Base-by-base conservation (phyloP, 2,113 vertebrate species). In the Perccottus glenii region DNA sequence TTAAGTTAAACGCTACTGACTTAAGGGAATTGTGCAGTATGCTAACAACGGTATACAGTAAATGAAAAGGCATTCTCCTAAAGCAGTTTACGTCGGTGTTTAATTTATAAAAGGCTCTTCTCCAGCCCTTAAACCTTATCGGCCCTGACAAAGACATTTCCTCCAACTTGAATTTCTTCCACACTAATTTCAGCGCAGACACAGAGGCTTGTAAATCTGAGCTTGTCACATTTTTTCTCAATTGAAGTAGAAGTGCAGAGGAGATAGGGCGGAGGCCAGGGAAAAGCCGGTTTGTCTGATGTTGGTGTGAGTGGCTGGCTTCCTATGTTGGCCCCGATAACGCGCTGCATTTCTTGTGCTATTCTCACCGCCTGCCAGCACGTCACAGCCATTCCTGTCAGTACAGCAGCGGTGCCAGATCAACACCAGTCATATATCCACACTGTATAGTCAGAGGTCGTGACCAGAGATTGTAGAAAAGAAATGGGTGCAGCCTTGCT, bases 261-360 rank as follows among this genome's bases (percentile, higher is more conserved):
- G 67, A 83, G 85, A 80, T 73, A 82, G 70, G 11, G 56, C 32
- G 72, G 74, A 78, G 68, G 51, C 65, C 68, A 67, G 71, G 68
- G 56, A 78, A 14, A 46, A 74, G 62, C 71, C 67, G 56, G 65
- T 72, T 73, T 85, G 83, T 78, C 72, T 73, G 79, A 82, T 71
- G 75, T 70, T 76, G 73, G 62, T 60, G 73, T 38, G 65, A 76
- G 77, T 56, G 64, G 55, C 64, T 77, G 66, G 72, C 63, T 66
- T 85, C 78, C 75, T 69, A 70, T 35, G 48, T 57, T 62, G 67
- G 64, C 55, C n/a, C 66, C 51, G 82, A 85, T 85, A 89, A 82
- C 72, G 60, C 32, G 11, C 56, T 40, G 63, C 52, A 47, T 84
- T 57, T 40, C 33, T 57, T 40, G 19, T 42, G 59, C 69, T 55